A percentile compares a stretch with the other conserved stretches of the same genome.
Evolutionary conservation across 2,113 vertebrate species (phyloP).

Genomic region (Megaceryle maxima): DNA sequence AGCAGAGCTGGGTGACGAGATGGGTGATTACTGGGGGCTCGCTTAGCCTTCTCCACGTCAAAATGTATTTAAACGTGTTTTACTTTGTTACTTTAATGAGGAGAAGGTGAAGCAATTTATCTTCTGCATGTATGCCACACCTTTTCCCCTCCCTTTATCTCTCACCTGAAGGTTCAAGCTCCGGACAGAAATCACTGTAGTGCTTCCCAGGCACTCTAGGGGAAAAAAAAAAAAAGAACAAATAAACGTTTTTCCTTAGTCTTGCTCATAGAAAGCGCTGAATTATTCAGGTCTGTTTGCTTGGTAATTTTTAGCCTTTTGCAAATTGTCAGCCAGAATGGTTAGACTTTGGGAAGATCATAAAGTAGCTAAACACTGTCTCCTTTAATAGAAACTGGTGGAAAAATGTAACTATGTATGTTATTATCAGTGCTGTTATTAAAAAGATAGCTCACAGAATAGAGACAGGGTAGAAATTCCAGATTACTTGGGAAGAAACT

Average conservation of each 20-base stretch:
- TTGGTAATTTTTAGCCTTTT: neutral
- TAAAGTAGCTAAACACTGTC: neutral
- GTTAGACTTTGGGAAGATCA: neutral
- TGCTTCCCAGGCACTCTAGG: neutral
- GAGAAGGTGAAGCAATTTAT: neutral
- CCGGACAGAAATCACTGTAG: neutral
- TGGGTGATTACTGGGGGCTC: too few species aligned
- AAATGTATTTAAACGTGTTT: neutral
- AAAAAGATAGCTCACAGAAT: neutral
- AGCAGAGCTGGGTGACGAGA: fast-evolving
- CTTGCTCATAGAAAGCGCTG: neutral
- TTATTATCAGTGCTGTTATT: neutral
- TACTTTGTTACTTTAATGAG: neutral
- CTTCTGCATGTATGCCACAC: neutral
- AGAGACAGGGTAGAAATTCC: neutral
- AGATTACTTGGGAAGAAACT: neutral
- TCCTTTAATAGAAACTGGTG: neutral
- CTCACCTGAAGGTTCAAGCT: neutral
- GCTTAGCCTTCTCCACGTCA: too few species aligned
- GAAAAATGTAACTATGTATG: neutral
- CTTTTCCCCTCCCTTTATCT: neutral
- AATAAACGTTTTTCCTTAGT: neutral
- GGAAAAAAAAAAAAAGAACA: neutral
- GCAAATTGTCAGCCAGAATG: neutral
- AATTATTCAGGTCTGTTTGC: neutral